Percentiles rank a stretch among this genome's conserved stretches.
phyloP scores from a whole-genome alignment of 2,888 invertebrate genomes.

The Drosophila mulleri region DNA sequence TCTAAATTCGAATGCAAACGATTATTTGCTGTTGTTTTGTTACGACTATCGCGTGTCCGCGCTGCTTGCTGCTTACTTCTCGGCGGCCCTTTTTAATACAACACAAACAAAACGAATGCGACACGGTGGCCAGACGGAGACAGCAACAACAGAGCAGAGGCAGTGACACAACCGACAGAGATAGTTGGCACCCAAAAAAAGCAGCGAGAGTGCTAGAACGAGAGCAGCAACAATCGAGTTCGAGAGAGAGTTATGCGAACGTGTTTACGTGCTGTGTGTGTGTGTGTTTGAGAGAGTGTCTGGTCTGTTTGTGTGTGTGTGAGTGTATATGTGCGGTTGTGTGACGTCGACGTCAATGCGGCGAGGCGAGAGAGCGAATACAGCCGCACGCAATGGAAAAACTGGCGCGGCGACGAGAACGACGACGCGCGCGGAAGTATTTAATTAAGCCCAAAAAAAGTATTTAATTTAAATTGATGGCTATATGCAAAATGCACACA shows the following conservation, averaged over 20 bases:
- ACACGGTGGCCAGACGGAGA: constrained; percentile 42
- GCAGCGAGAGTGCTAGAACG: constrained; percentile 53
- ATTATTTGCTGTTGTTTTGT: constrained; percentile 47
- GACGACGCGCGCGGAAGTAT: constrained; percentile 71
- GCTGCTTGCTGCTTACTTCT: constrained; percentile 47
- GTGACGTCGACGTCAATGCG: constrained; percentile 60
- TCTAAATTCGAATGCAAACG: constrained; percentile 49
- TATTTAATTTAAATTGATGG: constrained; percentile 76
- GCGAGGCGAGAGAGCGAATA: constrained; percentile 53
- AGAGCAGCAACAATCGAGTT: constrained; percentile 51
- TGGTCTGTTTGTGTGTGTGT: constrained; percentile 18
- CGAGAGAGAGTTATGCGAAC: constrained; percentile 23
- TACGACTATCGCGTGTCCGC: constrained; percentile 61
- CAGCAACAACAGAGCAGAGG: constrained; percentile 27
- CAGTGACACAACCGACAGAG: constrained; percentile 39
- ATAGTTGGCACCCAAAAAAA: constrained; percentile 36
- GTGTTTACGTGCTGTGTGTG: constrained; percentile 7
- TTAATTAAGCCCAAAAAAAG: constrained; percentile 74
- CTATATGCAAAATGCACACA: constrained; percentile 47
- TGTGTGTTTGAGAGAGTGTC: constrained; percentile 9
- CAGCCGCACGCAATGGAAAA: constrained; percentile 71
- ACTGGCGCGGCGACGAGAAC: constrained; percentile 60
- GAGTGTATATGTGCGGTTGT: constrained; percentile 18
- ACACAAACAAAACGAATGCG: constrained; percentile 64
- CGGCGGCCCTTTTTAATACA: constrained; percentile 63